Base-by-base conservation (phyloP, 1,140 invertebrate genomes). In the Temnothorax nylanderi region DNA sequence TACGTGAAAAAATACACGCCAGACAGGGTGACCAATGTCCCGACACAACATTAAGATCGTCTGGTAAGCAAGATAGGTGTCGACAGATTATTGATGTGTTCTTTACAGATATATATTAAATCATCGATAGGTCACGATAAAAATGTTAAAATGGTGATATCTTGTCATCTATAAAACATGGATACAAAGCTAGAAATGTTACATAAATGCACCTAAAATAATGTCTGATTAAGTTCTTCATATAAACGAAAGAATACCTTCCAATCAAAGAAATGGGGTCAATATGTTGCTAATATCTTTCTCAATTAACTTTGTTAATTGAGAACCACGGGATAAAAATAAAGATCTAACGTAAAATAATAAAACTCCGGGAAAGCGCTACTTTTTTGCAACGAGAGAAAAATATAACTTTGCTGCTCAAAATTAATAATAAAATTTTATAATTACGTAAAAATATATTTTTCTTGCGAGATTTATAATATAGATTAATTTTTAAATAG, bases 1-100 rank as follows among this genome's bases (percentile, higher is more conserved):
- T 84, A 75, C 32, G 26, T 84, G 80, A 84, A 84, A 84, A 84
- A 84, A 84, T 60, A 84, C 54, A 37, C 41, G 41, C 41, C 67
- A 74, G 51, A 72, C 51, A 37, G 65, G 37, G 21, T 75, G 69
- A 84, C 56, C 80, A 75, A 49, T 60, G 56, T 75, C 54, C 41
- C 44, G 54, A 37, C 54, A 84, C 69, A 75, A 74, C 37, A 41
- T 82, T 72, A 82, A 82, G 51, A 82, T 26, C 26, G 54, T 74
- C 67, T 60, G 54, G 26, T 60, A 75, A 75, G 54, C 54, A 47
- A 82, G 64, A 82, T 58, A 82, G 54, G 41, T 60, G 51, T 37
- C 37, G 26, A 72, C 34, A 74, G 32, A 62, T 26, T 60, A 75
- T 74, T 21, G 54, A 75, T 75, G 26, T 34, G 18, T 18, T 74